Evolutionary conservation across 1,140 invertebrate species (phyloP), one percentile per base, ranked within the genome.

Genomic region (Drosophila parabipectinata): DNA sequence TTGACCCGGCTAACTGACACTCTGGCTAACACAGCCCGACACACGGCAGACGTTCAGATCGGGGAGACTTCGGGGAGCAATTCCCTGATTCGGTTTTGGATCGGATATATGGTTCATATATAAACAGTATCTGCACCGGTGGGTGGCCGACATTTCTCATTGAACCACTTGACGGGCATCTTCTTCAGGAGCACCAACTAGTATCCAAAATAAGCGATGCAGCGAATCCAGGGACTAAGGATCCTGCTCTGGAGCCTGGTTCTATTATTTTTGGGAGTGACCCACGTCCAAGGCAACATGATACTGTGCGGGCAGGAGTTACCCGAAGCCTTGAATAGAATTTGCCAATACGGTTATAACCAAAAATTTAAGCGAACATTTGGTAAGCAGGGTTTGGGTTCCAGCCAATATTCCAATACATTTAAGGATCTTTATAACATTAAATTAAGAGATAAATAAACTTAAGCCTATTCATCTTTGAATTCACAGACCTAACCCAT

Each of bases 1-100:
- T 18, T 15, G 15, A 21, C 44, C 18, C n/a, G 41, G 14, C 15
- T 21, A 82, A 82, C 74, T 82, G 79, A 82, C 79, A 82, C 59
- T 26, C 45, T 14, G 41, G 48, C 79, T 83, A 83, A 83, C 53
- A 26, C 61, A 59, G 24, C 51, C 45, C 79, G 79, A 83, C 79
- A 83, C 52, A 57, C 21, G 39, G 57, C 71, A 54, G 58, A 51
- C 48, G 32, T 21, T 21, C 2, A 21, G 21, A 15, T 21, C 55
- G 15, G 26, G 9, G 1, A 21, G 44, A 47, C 7, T 37, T 37
- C 14, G 30, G 9, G 41, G 41, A 47, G 30, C 52, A 26, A 39
- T 37, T 51, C 14, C 12, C 15, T 15, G 26, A 66, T 50, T 39
- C 66, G 21, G 26, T 54, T 41, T 39, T 51, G 50, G 63, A 50